Evolutionary conservation across 35 echinoderm and acorn worm genomes (phyloP), one percentile per base, ranked within the genome.

Genomic region (Apostichopus californicus): DNA sequence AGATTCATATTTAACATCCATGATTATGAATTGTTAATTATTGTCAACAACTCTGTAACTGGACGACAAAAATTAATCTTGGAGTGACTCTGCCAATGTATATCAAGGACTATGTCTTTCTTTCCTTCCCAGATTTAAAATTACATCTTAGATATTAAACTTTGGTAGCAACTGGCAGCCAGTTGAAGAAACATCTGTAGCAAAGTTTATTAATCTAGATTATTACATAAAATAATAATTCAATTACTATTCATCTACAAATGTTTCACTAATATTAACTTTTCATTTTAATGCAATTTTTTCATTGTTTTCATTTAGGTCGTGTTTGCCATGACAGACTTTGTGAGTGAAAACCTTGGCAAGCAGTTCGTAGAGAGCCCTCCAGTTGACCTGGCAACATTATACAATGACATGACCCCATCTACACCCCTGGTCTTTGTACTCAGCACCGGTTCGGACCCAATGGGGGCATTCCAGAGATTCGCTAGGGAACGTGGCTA

Each of bases 281-380:
- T 46, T 46, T 46, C 34, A 46, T 46, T 46, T 46, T 2, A 3
- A 3, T 46, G 34, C 34, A 46, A 46, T 46, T 55, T 54, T 55
- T 86, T 55, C 56, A 58, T 18, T 87, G 11, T 87, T 26, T 87
- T 4, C 59, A 59, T 63, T 55, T 52, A 98, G 97, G 97, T 96
- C 77, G 94, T 98, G 18, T 98, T 98, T 92, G 93, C 94, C 56
- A 95, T 98, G 56, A 98, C 97, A 24, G 97, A 98, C 89, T 98
- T 98, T 94, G 97, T 98, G 57, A 93, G 84, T 78, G 95, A 96
- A 77, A 98, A 98, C 89, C 89, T 98, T 1, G 97, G 97, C 77
- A 96, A 98, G 88, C 91, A 80, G 25, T 98, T 98, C 93, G 95
- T 98, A 25, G 97, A 98, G 91, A 98, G 92, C 73, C 97, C 97